phyloP scores from a whole-genome alignment of 2,888 invertebrate species.

The Clitarchus hookeri region DNA sequence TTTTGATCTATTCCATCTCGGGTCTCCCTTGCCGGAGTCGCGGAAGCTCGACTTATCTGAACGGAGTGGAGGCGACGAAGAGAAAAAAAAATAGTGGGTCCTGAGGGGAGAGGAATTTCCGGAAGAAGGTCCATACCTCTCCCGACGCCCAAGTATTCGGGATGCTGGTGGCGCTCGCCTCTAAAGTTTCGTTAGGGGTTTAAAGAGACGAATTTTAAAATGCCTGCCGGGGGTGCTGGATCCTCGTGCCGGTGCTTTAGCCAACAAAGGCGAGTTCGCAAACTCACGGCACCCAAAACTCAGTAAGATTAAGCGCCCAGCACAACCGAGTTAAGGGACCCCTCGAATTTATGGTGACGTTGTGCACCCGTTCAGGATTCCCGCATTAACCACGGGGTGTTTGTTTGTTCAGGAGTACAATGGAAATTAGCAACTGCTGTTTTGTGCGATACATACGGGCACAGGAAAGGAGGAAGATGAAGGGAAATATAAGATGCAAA shows the following conservation, averaged over 20 bases:
- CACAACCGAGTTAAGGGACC: background rate
- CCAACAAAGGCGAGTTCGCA: background rate
- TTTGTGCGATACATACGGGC: background rate
- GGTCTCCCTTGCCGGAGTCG: background rate
- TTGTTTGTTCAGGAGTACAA: background rate
- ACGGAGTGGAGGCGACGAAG: background rate
- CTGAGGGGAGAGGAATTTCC: background rate
- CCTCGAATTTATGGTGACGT: background rate
- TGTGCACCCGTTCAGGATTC: background rate
- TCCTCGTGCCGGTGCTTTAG: background rate
- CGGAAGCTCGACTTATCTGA: background rate
- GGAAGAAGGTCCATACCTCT: background rate
- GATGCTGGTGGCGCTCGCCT: background rate
- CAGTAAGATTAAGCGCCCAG: background rate
- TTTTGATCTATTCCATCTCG: constrained; percentile 22
- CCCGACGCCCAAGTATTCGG: background rate
- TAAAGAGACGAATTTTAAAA: background rate
- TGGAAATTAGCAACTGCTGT: background rate
- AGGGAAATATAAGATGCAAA: too few species aligned
- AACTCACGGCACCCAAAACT: background rate
- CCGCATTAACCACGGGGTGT: background rate
- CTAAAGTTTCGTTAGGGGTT: background rate
- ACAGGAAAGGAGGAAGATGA: too few species aligned
- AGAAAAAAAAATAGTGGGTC: background rate
- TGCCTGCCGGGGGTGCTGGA: background rate